Conservation (phyloP, 1,140 invertebrate species). For the Aphelenchoides avenae region DNA sequence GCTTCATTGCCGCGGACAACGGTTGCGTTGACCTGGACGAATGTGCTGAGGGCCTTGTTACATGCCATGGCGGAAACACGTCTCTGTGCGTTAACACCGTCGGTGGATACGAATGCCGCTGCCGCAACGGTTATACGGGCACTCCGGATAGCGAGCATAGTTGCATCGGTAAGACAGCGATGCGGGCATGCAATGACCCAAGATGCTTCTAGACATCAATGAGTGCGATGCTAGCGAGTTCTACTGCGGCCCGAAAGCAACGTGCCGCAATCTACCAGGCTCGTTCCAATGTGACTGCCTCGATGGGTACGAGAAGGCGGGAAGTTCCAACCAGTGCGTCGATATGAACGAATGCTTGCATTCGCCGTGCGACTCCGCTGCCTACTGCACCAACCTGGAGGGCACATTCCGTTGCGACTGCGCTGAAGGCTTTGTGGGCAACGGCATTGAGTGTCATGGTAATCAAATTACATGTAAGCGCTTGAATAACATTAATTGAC, state of each 20-base stretch:
- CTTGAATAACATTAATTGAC: neutral
- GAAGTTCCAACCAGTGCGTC: conserved; percentile 20
- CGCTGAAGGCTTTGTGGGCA: conserved; percentile 40
- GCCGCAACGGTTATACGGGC: conserved; percentile 27
- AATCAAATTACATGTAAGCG: neutral
- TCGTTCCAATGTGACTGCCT: conserved; percentile 34
- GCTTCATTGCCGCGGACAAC: conserved; percentile 28
- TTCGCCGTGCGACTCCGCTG: conserved; percentile 37
- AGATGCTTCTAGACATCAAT: conserved; percentile 29
- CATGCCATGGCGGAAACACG: conserved; percentile 31
- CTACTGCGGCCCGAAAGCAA: conserved; percentile 34
- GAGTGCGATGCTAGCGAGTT: conserved; percentile 30
- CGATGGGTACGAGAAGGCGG: conserved; percentile 30
- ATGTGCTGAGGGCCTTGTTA: conserved; percentile 21
- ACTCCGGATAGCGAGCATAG: conserved; percentile 21
- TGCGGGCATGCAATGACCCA: neutral
- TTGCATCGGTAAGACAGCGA: conserved; percentile 13
- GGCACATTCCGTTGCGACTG: conserved; percentile 45
- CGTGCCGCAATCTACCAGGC: conserved; percentile 29
- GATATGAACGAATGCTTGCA: conserved; percentile 35
- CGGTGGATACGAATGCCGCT: conserved; percentile 37
- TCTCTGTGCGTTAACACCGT: conserved; percentile 32
- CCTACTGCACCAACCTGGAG: conserved; percentile 40
- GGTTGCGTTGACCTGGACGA: conserved; percentile 40
- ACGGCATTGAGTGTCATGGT: conserved; percentile 45